Evolutionary conservation across 2,888 invertebrate species (phyloP), one percentile per base, ranked within the genome.

Genomic region (Pocota personata): DNA sequence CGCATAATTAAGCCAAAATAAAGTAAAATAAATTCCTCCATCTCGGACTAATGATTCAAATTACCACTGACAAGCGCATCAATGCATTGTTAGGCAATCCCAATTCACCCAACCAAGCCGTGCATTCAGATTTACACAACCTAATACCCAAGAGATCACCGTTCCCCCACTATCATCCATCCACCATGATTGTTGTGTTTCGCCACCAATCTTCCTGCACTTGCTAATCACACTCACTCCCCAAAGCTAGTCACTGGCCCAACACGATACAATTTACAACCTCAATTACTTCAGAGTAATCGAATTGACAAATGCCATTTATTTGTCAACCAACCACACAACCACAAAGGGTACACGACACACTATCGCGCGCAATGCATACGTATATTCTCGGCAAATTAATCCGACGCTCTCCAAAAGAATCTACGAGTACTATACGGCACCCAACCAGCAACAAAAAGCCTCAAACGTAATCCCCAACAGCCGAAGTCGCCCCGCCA

Each of bases 241-340:
- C 37, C 21, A 64, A 10, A 48, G 7, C 37, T 46, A 57, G 10
- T 76, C 57, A 50, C 27, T 57, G n/a, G n/a, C 57, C 50, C 52
- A 69, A 60, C 19, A 48, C 55, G 48, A 69, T 72, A 77, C 76
- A 72, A 82, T 80, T 86, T 82, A 86, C 82, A 77, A 82, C 86
- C 82, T 76, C 86, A 86, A 86, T 86, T 82, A 86, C 76, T 86
- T 62, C 72, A 82, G 58, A 62, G 67, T 86, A 86, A 86, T 86
- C 86, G 77, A 77, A 86, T 86, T 86, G 86, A 86, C 80, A 86
- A 86, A 86, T 82, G 67, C 76, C 86, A 86, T 86, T 86, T 82
- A 82, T 86, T 86, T 86, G 86, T 86, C 82, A 86, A 76, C 69
- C 72, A 75, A 71, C 69, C 79, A 62, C 79, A 84, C 72, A 76